A percentile compares a stretch with the other conserved stretches of the same genome.
Evolutionary conservation across 2,113 vertebrate species (phyloP).

Genomic region (Mixornis gularis): DNA sequence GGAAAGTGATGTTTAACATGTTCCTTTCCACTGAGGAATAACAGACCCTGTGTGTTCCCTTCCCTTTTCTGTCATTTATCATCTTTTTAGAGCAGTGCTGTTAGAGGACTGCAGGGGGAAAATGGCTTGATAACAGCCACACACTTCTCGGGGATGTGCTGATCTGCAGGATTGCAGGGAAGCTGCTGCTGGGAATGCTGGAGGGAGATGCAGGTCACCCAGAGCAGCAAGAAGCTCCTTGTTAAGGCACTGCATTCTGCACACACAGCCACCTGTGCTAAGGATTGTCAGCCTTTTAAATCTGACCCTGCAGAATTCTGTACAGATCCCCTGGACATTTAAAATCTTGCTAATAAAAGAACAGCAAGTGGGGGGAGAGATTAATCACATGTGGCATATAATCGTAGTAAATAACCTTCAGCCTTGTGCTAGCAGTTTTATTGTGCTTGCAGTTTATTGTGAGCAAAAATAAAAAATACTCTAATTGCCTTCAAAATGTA

Average conservation of each 20-base stretch:
- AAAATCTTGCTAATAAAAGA: background rate
- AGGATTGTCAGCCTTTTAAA: background rate
- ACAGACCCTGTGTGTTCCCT: background rate
- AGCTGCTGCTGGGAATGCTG: background rate
- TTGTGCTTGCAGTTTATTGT: conserved; percentile 50
- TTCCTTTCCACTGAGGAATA: background rate
- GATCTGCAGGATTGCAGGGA: background rate
- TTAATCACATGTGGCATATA: conserved; percentile 8
- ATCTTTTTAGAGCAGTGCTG: background rate
- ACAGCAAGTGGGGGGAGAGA: background rate
- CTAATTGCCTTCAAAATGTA: conserved; percentile 47
- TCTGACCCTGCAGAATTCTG: background rate
- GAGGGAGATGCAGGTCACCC: background rate
- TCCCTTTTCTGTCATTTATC: background rate
- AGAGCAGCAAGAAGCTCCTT: background rate
- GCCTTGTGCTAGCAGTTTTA: background rate
- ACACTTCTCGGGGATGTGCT: background rate
- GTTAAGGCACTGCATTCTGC: background rate
- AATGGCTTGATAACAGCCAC: background rate
- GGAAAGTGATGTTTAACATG: fast-evolving
- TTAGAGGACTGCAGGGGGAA: background rate
- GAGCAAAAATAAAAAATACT: conserved; percentile 49
- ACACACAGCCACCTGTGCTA: background rate
- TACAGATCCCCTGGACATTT: background rate
- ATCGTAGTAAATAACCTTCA: conserved; percentile 37